Conservation (phyloP, 2,888 invertebrate species). For the Drosophila paramelanica region DNA sequence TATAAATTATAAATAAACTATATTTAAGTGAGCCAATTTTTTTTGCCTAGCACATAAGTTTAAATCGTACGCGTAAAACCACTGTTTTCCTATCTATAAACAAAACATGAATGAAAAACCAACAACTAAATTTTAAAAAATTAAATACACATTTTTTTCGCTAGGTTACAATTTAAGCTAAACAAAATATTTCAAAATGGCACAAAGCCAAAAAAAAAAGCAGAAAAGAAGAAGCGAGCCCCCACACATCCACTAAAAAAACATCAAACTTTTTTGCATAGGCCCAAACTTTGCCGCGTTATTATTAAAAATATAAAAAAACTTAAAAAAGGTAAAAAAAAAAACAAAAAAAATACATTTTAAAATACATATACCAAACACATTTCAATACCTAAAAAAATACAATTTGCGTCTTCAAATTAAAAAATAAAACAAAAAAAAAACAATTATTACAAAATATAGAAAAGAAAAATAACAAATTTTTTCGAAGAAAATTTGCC, state of each 20-base stretch:
- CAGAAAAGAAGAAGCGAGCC: slow-evolving; percentile 22
- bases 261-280: slow-evolving; percentile 62
- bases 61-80: slow-evolving; percentile 59
- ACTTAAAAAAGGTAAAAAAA: slow-evolving; percentile 17
- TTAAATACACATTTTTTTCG: slow-evolving; percentile 63
- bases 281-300: slow-evolving; percentile 75
- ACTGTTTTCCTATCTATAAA: slow-evolving; percentile 72
- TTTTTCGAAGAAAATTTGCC: slow-evolving; percentile 47
- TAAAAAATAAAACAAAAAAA: slow-evolving; percentile 38
- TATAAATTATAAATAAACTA: slow-evolving; percentile 36
- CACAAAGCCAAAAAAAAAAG: slow-evolving; percentile 49
- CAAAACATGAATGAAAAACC: slow-evolving; percentile 31
- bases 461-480: slow-evolving; percentile 33
- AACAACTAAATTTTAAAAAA: slow-evolving; percentile 47
- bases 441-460: slow-evolving; percentile 33
- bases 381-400: slow-evolving; percentile 64
- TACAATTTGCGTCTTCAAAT: slow-evolving; percentile 68
- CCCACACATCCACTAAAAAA: slow-evolving; percentile 23
- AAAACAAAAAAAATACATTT: slow-evolving; percentile 22
- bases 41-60: slow-evolving; percentile 71
- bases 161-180: slow-evolving; percentile 62
- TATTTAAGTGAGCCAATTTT: slow-evolving; percentile 70
- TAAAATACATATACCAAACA: slow-evolving; percentile 68
- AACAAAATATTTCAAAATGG: slow-evolving; percentile 50
- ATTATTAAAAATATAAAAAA: slow-evolving; percentile 65